Percentiles rank a stretch among this genome's conserved stretches.
Conservation (phyloP, 2,113 vertebrate species). For the Prolemur simus region DNA sequence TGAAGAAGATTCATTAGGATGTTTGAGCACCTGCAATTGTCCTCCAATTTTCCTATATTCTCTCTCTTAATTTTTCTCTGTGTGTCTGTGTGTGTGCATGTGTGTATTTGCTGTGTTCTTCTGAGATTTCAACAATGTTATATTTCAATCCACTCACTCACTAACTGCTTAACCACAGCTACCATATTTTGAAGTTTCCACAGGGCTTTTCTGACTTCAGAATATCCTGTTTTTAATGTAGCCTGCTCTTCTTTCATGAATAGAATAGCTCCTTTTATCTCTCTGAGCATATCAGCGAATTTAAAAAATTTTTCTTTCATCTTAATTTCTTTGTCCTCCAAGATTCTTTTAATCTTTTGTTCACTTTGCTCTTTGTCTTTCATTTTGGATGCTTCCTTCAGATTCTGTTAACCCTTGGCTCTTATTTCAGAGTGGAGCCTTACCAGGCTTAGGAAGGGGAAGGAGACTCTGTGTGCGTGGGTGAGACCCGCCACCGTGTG, state of each 20-base stretch:
- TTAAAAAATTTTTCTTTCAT: neutral
- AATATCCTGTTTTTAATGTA: neutral
- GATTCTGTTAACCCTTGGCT: neutral
- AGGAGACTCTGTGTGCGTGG: accelerated
- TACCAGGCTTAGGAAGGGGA: neutral
- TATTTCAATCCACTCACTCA: neutral
- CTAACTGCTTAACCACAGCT: neutral
- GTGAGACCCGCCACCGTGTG: neutral
- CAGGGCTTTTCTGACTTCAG: neutral
- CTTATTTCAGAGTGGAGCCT: neutral
- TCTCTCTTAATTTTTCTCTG: neutral
- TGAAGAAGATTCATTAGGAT: neutral
- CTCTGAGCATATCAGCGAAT: neutral
- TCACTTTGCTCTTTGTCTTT: neutral
- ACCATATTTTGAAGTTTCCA: neutral
- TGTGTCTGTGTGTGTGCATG: neutral
- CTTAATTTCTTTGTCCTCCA: neutral
- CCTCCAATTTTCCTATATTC: accelerated
- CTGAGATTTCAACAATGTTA: neutral
- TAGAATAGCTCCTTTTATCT: neutral
- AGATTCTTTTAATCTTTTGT: neutral
- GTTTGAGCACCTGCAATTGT: no score
- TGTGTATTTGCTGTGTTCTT: neutral
- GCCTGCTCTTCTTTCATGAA: neutral
- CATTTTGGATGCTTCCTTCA: neutral